Evolutionary conservation across 1,140 invertebrate genomes (phyloP).

Genomic region (Drosophila aff.): DNA sequence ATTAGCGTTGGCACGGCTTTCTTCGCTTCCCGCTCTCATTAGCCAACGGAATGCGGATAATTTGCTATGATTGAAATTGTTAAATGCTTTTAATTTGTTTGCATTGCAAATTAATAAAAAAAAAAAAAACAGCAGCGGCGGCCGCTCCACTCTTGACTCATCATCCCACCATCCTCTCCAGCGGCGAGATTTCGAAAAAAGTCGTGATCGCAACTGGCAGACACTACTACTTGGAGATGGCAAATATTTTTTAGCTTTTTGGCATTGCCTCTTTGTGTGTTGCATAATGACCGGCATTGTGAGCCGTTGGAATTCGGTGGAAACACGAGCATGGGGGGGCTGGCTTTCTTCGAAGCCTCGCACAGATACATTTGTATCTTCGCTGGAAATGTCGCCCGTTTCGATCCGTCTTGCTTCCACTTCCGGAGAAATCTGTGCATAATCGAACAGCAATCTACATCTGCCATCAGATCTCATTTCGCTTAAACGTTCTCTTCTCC

Average conservation of each 20-base stretch:
- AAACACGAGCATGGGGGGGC: not conserved
- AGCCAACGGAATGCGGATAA: conserved; percentile 73
- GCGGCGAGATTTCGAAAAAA: conserved; percentile 27
- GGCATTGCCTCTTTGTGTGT: conserved; percentile 18
- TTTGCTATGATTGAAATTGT: conserved; percentile 78
- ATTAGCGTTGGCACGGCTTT: conserved; percentile 55
- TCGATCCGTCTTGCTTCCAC: conserved; percentile 6
- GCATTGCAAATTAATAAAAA: conserved; percentile 67
- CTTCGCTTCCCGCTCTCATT: conserved; percentile 62
- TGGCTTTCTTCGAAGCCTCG: not conserved
- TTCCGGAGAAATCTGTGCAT: conserved; percentile 39
- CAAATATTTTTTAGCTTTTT: conserved; percentile 27
- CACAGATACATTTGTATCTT: conserved; percentile 7
- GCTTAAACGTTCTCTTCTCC: conserved; percentile 12
- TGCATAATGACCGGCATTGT: conserved; percentile 46
- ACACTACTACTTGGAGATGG: not conserved
- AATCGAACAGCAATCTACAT: conserved; percentile 23
- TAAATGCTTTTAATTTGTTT: conserved; percentile 77
- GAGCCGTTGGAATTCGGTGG: conserved; percentile 9
- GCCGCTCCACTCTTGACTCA: conserved; percentile 34
- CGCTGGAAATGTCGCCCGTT: not conserved
- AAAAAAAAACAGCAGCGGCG: not conserved
- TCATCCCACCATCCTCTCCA: not conserved
- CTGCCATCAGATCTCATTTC: not conserved
- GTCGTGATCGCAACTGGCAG: conserved; percentile 16